phyloP scores from a whole-genome alignment of 1,140 invertebrate species.

The Drosophila micromelanica region DNA sequence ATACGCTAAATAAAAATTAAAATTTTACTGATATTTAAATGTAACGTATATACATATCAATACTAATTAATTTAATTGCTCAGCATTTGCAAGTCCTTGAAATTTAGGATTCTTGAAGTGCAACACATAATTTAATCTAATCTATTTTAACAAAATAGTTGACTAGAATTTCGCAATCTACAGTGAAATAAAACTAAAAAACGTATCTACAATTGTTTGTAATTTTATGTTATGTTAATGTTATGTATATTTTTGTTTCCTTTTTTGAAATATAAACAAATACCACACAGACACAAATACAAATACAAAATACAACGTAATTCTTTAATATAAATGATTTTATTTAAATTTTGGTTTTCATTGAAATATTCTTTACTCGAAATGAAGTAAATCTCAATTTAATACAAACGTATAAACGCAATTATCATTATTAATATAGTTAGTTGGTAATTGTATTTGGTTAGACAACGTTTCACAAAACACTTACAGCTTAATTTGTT shows the following conservation, averaged over 20 bases:
- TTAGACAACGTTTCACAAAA: conserved; percentile 79
- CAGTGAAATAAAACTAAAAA: conserved; percentile 6
- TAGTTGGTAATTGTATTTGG: conserved; percentile 68
- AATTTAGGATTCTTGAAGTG: conserved; percentile 39
- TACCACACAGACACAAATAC: conserved; percentile 47
- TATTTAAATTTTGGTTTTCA: conserved; percentile 53
- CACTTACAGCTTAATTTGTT: conserved; percentile 65
- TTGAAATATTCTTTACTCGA: conserved; percentile 26
- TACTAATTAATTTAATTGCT: conserved; percentile 7
- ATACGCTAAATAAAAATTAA: conserved; percentile 28
- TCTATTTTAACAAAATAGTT: conserved; percentile 12
- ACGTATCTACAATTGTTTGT: conserved; percentile 18
- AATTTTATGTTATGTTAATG: conserved; percentile 14
- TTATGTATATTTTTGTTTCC: conserved; percentile 13
- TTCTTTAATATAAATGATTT: conserved; percentile 51
- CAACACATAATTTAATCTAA: conserved; percentile 27
- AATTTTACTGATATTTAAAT: background rate
- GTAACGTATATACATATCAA: conserved; percentile 7
- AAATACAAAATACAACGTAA: conserved; percentile 43
- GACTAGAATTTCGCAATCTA: conserved; percentile 8
- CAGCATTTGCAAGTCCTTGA: background rate
- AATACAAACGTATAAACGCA: conserved; percentile 77
- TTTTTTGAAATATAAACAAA: conserved; percentile 23
- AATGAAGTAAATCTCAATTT: conserved; percentile 38
- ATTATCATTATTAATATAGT: conserved; percentile 60